Conservation (phyloP, 2,888 invertebrate species). For the Ochropacha duplaris region DNA sequence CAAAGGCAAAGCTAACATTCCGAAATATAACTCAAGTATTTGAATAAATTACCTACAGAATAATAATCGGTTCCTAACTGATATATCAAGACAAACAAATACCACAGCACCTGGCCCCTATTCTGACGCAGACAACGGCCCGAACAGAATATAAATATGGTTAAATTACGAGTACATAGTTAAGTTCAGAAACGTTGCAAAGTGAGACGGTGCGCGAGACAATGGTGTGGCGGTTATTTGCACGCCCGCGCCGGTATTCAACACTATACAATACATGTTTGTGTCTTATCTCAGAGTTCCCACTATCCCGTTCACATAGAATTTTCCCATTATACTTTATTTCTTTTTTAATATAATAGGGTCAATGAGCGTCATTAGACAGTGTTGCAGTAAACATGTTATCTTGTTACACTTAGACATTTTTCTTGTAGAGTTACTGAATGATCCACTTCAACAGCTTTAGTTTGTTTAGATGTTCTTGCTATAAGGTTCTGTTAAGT, state of each 20-base stretch:
- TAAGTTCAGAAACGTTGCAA: conserved; percentile 3
- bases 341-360: conserved; percentile 50
- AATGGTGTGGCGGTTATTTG: conserved; percentile 58
- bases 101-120: background rate
- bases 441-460: too few relatives aligned
- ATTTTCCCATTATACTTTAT: conserved; percentile 64
- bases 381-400: background rate
- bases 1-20: too few relatives aligned
- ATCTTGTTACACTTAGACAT: background rate
- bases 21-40: too few relatives aligned
- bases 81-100: background rate
- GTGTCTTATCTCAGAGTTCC: conserved; percentile 65
- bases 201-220: conserved; percentile 20
- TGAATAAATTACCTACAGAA: too few relatives aligned
- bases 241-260: conserved; percentile 57
- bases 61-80: background rate
- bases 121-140: background rate
- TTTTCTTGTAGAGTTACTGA: too few relatives aligned
- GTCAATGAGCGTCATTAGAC: conserved; percentile 42
- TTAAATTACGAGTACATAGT: conserved; percentile 2
- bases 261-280: conserved; percentile 65
- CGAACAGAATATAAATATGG: conserved; percentile 3
- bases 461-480: too few relatives aligned
- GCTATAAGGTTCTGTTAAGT: background rate
- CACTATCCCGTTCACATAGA: conserved; percentile 70